Base-by-base conservation (phyloP, 2,888 invertebrate species). In the Oscheius onirici region DNA sequence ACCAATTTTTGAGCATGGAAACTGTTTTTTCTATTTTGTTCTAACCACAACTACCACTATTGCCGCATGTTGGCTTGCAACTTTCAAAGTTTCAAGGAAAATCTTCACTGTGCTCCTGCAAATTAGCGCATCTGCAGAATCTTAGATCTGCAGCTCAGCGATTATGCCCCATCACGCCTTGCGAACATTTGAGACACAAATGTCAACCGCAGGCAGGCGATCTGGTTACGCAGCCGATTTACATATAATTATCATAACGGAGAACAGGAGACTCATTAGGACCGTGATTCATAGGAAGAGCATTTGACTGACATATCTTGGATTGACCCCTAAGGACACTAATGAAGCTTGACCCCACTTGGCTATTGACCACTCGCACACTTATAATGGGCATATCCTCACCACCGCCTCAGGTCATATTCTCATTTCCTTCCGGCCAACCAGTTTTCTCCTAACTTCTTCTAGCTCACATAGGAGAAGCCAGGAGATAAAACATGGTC, bases 231-330 rank as follows among this genome's bases (percentile, higher is more conserved):
- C 63, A 34, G 34, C 58, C 63, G 57, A 68, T 68, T 68, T 68
- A 46, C 68, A 68, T 68, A 68, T 68, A 68, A 68, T 68, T 68
- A 68, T 49, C 68, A 68, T 68, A 68, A 68, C 68, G 57, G 57
- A 52, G 51, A 40, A n/a, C 13, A 17, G 52, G 57, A 41, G 46
- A 68, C 68, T 68, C 68, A 68, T 68, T 68, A 68, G 68, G 26
- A 41, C 34, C 26, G 66, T 52, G 68, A 68, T 68, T 68, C 58
- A 68, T 68, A 55, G 66, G 66, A 66, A 52, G 66, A 51, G 66
- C 66, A 66, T 66, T 66, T 66, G 66, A 66, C 52, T 66, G 66
- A 66, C 66, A 52, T 49, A 54, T 66, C 40, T 51, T 49, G 49
- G 66, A 66, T 66, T 66, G 66, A 66, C 66, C 66, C 54, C 66